phyloP scores from a whole-genome alignment of 1,140 invertebrate genomes.

The Pantala flavescens region DNA sequence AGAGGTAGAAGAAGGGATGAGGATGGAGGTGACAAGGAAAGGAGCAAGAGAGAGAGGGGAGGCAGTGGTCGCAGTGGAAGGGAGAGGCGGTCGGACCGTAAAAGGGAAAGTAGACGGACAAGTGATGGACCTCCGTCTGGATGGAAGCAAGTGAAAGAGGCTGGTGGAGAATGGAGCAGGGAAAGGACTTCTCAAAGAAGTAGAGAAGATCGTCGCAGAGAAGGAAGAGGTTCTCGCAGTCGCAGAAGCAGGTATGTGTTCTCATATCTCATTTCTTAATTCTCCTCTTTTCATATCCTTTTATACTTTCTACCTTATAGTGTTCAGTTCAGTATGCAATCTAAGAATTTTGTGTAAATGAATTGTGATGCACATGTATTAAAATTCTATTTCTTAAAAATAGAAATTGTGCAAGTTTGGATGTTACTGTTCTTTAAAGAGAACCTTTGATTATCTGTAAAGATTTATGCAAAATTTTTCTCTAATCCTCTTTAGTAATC shows the following conservation, averaged over 20 bases:
- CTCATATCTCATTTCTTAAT: neutral
- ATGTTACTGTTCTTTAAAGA: too few relatives aligned
- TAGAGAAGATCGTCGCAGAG: slow-evolving; percentile 15
- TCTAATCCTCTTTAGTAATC: too few relatives aligned
- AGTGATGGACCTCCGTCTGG: neutral
- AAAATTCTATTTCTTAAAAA: too few relatives aligned
- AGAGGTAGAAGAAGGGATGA: slow-evolving; percentile 16
- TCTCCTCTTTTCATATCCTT: too few relatives aligned
- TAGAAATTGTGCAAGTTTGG: too few relatives aligned
- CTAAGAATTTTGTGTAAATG: too few relatives aligned
- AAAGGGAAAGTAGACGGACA: slow-evolving; percentile 19
- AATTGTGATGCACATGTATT: too few relatives aligned
- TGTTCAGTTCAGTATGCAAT: too few relatives aligned
- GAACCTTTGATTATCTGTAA: too few relatives aligned
- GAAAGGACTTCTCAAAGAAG: slow-evolving; percentile 15
- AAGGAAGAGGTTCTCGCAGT: neutral
- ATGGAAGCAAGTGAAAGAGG: neutral
- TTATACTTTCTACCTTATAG: too few relatives aligned
- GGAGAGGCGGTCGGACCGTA: slow-evolving; percentile 16
- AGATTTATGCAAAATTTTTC: too few relatives aligned
- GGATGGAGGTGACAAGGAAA: slow-evolving; percentile 18
- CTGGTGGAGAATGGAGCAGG: slow-evolving; percentile 22
- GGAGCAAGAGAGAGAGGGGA: slow-evolving; percentile 18
- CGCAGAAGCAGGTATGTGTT: slow-evolving; percentile 16
- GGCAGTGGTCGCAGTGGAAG: slow-evolving; percentile 13